phyloP scores from a whole-genome alignment of 53 echinoderm and acorn worm genomes.

The Paracentrotus lividus region DNA sequence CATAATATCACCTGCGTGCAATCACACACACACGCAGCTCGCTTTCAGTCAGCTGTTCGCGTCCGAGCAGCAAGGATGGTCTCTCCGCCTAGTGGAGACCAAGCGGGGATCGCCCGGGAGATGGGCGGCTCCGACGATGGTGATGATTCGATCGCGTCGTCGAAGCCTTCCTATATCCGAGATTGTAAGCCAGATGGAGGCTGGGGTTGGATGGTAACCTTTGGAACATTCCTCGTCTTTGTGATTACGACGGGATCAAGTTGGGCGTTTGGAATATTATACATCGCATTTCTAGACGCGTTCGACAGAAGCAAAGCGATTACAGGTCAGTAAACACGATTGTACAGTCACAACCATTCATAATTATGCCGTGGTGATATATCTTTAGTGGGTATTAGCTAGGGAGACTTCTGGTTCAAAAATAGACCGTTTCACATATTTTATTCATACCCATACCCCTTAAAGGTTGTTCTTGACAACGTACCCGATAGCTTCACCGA shows the following conservation, averaged over 20 bases:
- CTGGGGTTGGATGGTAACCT: constrained; percentile 62
- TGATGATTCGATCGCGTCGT: neutral
- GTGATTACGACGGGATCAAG: constrained; percentile 65
- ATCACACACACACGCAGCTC: neutral
- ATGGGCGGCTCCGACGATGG: neutral
- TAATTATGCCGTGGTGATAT: no score
- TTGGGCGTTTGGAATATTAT: constrained; percentile 67
- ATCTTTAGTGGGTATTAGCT: no score
- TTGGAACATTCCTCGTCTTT: constrained; percentile 66
- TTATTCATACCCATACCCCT: no score
- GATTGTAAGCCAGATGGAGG: constrained; percentile 60
- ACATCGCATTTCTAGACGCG: constrained; percentile 65
- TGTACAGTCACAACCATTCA: no score
- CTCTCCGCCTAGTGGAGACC: neutral
- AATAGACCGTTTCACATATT: no score
- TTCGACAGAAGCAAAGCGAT: constrained; percentile 59
- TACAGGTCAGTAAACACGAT: constrained; percentile 30
- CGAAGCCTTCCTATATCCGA: constrained; percentile 20
- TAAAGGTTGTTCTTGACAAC: no score
- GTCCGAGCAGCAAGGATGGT: neutral
- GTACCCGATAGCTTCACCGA: no score
- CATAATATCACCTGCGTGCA: neutral
- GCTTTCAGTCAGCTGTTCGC: neutral
- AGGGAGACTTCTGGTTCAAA: no score
- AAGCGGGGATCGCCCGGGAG: neutral